phyloP scores from a whole-genome alignment of 2,888 invertebrate species.

The Polyploca ridens region DNA sequence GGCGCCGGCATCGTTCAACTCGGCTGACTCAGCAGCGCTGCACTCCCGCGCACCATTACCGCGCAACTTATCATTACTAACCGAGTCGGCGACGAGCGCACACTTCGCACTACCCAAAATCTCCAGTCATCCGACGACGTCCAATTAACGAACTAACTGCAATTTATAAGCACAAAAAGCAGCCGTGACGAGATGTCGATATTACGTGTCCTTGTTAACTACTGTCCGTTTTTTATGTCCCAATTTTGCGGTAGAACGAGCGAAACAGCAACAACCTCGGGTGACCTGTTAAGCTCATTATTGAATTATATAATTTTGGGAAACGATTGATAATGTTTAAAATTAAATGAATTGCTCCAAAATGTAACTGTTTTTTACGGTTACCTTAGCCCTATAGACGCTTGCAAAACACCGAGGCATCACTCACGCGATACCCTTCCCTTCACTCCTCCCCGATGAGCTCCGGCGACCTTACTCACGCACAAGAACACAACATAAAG shows the following conservation, averaged over 20 bases:
- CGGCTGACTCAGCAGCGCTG: conserved; percentile 75
- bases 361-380: too few relatives aligned
- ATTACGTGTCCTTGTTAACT: conserved; percentile 69
- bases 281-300: conserved; percentile 23
- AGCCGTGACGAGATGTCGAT: conserved; percentile 70
- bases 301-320: conserved; percentile 14
- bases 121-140: conserved; percentile 66
- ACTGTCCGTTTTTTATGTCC: conserved; percentile 40
- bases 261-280: conserved; percentile 33
- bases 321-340: not conserved
- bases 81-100: conserved; percentile 53
- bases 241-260: conserved; percentile 18
- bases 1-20: conserved; percentile 73
- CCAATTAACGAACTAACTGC: conserved; percentile 75
- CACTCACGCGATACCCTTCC: too few relatives aligned
- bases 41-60: conserved; percentile 66
- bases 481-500: too few relatives aligned
- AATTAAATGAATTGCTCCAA: not conserved
- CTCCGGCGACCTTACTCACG: too few relatives aligned
- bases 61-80: conserved; percentile 66
- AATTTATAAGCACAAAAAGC: conserved; percentile 69
- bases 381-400: too few relatives aligned
- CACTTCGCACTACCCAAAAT: conserved; percentile 76
- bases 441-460: too few relatives aligned
- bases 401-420: too few relatives aligned